Evolutionary conservation across 2,797 vertebrate genomes (phyloP).

Genomic region (Premnoplex brunnescens): DNA sequence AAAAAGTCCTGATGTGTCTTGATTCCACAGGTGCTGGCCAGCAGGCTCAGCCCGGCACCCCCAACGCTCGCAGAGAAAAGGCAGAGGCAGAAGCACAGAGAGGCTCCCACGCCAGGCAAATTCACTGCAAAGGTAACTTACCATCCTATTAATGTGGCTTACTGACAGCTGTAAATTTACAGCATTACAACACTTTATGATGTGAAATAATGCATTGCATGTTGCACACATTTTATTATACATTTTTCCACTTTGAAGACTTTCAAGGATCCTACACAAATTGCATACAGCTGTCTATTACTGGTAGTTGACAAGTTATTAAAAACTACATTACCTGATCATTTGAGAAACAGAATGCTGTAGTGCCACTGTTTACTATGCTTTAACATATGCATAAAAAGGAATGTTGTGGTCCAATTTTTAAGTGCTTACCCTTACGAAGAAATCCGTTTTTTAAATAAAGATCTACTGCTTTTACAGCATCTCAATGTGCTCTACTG

Average conservation of each 20-base stretch:
- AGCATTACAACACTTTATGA: conserved; percentile 23
- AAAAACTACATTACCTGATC: conserved; percentile 45
- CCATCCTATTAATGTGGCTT: not conserved
- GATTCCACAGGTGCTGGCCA: not conserved
- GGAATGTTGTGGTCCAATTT: not conserved
- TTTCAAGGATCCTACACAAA: conserved; percentile 9
- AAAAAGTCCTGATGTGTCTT: not conserved
- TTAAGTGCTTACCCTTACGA: not conserved
- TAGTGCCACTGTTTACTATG: not conserved
- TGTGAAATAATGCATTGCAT: conserved; percentile 33
- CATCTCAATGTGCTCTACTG: not conserved
- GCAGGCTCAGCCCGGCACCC: not conserved
- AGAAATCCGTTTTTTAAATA: not conserved
- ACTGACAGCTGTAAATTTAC: conserved; percentile 18
- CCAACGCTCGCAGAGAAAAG: not conserved
- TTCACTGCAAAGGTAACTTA: not conserved
- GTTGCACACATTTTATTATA: conserved; percentile 37
- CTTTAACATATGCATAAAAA: not conserved
- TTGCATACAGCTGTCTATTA: conserved; percentile 15
- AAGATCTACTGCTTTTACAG: conserved; percentile 1
- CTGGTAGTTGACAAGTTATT: conserved; percentile 20
- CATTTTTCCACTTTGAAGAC: conserved; percentile 28
- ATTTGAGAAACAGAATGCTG: not conserved
- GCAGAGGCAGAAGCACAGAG: not conserved
- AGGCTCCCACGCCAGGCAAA: not conserved